Evolutionary conservation across 53 echinoderm and acorn worm genomes (phyloP), one percentile per base, ranked within the genome.

Genomic region (Paelopatides confundens): DNA sequence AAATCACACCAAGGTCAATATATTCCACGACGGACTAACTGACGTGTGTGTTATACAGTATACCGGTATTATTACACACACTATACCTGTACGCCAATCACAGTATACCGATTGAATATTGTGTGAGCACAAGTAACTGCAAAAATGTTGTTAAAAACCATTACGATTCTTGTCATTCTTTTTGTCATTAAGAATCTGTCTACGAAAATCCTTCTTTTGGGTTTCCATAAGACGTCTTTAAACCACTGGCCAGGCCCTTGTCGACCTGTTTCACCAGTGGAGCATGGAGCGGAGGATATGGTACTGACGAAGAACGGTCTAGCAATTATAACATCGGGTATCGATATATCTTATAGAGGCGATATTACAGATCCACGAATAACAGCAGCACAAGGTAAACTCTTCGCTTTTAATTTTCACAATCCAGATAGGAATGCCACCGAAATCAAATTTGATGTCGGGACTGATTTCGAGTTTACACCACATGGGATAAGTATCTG

Each of bases 201-300:
- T 31, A 52, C 50, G 15, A 17, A 28, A 32, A 8, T 53, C 3
- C 49, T 79, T 6, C 8, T 83, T 4, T 18, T 83, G 35, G 83
- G 83, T 17, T 83, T 83, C n/a, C 83, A 83, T 30, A 83, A 63
- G 14, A 83, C 83, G n/a, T 64, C 63, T 14, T 63, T 35, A 33
- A 83, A 35, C 29, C 83, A 83, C 46, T 83, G 83, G 83, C 83
- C 83, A 2, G 83, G 83, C 15, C 83, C 83, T 7, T 83, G 83
- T 43, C 35, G 83, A 2, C 63, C 64, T 37, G 83, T 83, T 3
- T 26, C 63, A 83, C 83, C 83, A 10, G 63, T 83, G 8, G 64
- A 63, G 35, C 3, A 63, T 31, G 65, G 83, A 9, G 83, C 83
- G 6, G 65, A 83, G 54, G 83, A 83, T 64, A 63, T 83, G 35